Evolutionary conservation across 2,888 invertebrate species (phyloP), one percentile per base, ranked within the genome.

Genomic region (Candidula unifasciata): DNA sequence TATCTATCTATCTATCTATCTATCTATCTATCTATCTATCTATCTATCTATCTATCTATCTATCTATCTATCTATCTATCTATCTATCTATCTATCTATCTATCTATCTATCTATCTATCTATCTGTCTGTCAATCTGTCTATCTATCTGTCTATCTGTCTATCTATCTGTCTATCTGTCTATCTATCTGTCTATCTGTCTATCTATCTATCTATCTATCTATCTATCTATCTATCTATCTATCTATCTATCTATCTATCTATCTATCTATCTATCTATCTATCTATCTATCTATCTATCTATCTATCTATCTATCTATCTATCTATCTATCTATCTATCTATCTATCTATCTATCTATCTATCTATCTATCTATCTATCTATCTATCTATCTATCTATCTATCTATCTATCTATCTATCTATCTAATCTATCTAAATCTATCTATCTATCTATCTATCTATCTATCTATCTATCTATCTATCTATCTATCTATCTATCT

Each of bases 311-410:
- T 64, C 60, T 18, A n/a, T 64, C 21, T 64, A 3, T 64, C 60
- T 18, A n/a, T 64, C 60, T 64, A 24, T 64, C 60, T 64, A 24
- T 64, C 60, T 64, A 24, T 64, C 60, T 64, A 24, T 64, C 60
- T 64, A 24, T 64, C 60, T 64, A 24, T 64, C 60, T 64, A 24
- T 64, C 60, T 64, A 24, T 64, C 60, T 64, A 24, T 64, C 60
- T 64, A 24, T 64, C 60, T 64, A 24, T 64, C 60, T 64, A 24
- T 64, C 60, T 64, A 24, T 64, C 60, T 64, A 24, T 64, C 60
- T 64, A n/a, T 64, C 60, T 64, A n/a, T 64, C 60, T 64, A n/a
- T 64, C 60, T 64, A n/a, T 64, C 60, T 64, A 18, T 64, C 60
- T 64, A 64, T 64, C 60, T 64, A 18, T 24, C 24, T 64, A 8